phyloP scores from a whole-genome alignment of 1,140 invertebrate species.

The Branchinecta lindahli region DNA sequence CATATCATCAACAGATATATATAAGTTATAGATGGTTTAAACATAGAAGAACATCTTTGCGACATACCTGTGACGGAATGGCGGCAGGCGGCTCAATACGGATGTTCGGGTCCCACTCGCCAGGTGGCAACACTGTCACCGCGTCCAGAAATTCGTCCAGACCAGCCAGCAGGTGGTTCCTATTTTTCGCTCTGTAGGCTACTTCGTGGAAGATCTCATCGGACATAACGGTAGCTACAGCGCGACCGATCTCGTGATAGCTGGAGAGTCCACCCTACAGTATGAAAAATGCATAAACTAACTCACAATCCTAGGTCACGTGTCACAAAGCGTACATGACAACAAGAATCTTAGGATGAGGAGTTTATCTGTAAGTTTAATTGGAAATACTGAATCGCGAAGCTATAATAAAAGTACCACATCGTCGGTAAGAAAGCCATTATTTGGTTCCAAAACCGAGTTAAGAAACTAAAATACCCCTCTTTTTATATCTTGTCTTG shows the following conservation, averaged over 20 bases:
- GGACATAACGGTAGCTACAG: conserved; percentile 28
- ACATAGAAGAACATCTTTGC: background rate
- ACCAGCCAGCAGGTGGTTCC: conserved; percentile 28
- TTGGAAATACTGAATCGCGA: too few species aligned
- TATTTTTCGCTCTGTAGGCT: conserved; percentile 27
- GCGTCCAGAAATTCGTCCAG: conserved; percentile 33
- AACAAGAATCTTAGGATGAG: too few species aligned
- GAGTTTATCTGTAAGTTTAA: too few species aligned
- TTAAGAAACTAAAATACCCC: too few species aligned
- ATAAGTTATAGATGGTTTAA: too few species aligned
- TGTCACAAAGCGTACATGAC: too few species aligned
- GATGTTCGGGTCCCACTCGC: conserved; percentile 31
- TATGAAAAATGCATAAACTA: background rate
- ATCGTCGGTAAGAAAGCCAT: too few species aligned
- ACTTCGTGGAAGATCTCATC: conserved; percentile 31
- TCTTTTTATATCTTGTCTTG: too few species aligned
- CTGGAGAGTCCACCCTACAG: conserved; percentile 16
- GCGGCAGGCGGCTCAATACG: conserved; percentile 29
- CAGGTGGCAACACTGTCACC: conserved; percentile 33
- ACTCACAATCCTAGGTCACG: too few species aligned
- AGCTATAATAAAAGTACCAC: too few species aligned
- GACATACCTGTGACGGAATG: conserved; percentile 23
- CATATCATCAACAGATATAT: too few species aligned
- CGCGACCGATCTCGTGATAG: conserved; percentile 29
- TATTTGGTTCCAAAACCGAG: too few species aligned